Percentiles rank a stretch among this genome's conserved stretches.
Evolutionary conservation across 2,888 invertebrate species (phyloP).

Genomic region (Xestia rhomboidea): DNA sequence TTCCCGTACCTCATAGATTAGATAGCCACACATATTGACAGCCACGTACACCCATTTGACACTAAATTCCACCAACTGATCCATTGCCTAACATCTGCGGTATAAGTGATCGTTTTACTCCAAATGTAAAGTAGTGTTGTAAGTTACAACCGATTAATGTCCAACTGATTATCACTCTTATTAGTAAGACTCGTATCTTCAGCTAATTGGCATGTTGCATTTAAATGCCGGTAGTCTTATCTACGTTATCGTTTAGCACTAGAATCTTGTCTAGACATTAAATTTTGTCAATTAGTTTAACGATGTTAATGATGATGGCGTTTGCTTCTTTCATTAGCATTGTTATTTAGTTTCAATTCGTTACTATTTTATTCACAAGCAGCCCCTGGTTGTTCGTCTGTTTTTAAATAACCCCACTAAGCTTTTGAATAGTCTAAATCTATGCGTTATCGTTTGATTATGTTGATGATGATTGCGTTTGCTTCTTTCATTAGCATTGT

Average conservation of each 20-base stretch:
- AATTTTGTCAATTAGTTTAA: conserved; percentile 11
- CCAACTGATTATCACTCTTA: conserved; percentile 30
- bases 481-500: background rate
- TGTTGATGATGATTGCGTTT: conserved; percentile 33
- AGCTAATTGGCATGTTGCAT: conserved; percentile 43
- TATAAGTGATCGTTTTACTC: conserved; percentile 15
- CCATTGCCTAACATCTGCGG: conserved; percentile 12
- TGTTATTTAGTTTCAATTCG: conserved; percentile 9
- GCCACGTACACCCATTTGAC: background rate
- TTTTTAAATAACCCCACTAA: conserved; percentile 15
- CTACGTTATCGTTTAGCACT: conserved; percentile 9
- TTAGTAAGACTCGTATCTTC: conserved; percentile 38
- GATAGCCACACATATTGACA: conserved; percentile 13
- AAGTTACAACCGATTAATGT: conserved; percentile 41
- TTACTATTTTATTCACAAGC: background rate
- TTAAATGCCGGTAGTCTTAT: conserved; percentile 44
- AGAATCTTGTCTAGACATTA: conserved; percentile 24
- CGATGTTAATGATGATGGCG: conserved; percentile 32
- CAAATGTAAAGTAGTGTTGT: conserved; percentile 35
- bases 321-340: background rate
- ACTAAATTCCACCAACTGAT: conserved; percentile 4
- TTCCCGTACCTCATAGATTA: background rate
- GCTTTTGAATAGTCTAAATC: conserved; percentile 30
- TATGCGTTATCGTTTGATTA: background rate
- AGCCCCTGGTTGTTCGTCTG: background rate